These are phyloP conservation scores for Hymenochirus boettgeri DNA, from an alignment of 2,113 vertebrate genomes.

Conservation along the genomic window DNA sequence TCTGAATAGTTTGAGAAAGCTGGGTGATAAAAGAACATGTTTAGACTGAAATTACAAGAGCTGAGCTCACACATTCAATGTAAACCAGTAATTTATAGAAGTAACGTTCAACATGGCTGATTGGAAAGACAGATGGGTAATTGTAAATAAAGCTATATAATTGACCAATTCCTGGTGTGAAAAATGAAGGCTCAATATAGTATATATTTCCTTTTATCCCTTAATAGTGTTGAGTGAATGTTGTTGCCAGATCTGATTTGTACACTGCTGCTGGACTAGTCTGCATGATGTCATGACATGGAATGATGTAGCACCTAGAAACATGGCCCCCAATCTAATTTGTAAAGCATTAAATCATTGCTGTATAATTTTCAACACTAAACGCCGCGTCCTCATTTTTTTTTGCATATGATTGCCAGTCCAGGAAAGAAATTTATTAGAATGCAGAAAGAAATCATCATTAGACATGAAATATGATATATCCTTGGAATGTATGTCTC, in stretches of 20 bases:
- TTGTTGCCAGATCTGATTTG: conserved; percentile 1
- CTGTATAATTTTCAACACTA: conserved; percentile 2
- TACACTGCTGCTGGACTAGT: not conserved
- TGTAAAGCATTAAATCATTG: conserved; percentile 2
- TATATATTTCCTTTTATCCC: not conserved
- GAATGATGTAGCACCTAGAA: not conserved
- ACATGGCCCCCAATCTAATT: not conserved
- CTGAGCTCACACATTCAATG: no score
- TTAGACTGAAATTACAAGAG: no score
- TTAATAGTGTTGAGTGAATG: not conserved
- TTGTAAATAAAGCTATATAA: no score
- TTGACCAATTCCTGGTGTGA: no score
- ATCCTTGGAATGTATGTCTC: not conserved
- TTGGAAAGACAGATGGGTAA: no score
- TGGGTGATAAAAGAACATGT: no score
- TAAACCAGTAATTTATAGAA: no score
- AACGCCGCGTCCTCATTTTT: not conserved
- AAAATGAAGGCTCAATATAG: not conserved
- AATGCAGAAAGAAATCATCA: not conserved
- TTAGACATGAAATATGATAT: conserved; percentile 9
- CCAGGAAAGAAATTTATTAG: conserved; percentile 4
- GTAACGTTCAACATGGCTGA: no score
- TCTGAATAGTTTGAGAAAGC: no score
- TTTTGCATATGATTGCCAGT: not conserved
- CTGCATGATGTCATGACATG: not conserved